phyloP scores from a whole-genome alignment of 2,888 invertebrate species.

The Sturmia bella region DNA sequence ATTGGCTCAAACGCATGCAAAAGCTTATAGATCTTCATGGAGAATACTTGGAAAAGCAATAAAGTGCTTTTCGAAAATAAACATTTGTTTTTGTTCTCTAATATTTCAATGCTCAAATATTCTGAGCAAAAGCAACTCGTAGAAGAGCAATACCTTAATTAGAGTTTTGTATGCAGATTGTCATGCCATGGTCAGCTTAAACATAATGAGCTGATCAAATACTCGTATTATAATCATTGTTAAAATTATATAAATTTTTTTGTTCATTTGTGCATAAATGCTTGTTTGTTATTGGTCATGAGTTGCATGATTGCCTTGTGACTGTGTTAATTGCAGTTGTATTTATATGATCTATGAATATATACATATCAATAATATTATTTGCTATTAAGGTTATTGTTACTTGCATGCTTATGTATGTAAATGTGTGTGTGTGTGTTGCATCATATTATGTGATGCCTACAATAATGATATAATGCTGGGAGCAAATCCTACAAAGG shows the following conservation, averaged over 20 bases:
- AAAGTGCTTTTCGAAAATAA: no score
- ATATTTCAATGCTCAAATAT: not conserved
- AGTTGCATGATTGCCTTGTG: constrained; percentile 6
- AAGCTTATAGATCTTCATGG: no score
- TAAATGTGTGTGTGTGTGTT: not conserved
- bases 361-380: constrained; percentile 41
- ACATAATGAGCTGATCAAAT: constrained; percentile 1
- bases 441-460: constrained; percentile 6
- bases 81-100: no score
- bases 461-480: constrained; percentile 8
- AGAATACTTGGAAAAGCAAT: no score
- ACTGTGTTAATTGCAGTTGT: constrained; percentile 1
- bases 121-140: not conserved
- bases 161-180: not conserved
- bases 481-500: not conserved
- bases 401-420: not conserved
- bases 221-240: constrained; percentile 20
- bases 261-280: constrained; percentile 15
- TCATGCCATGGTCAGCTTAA: constrained; percentile 21
- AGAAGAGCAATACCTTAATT: not conserved
- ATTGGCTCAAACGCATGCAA: no score
- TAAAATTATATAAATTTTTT: constrained; percentile 1
- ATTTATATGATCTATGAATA: not conserved
- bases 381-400: constrained; percentile 11
- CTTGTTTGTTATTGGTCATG: constrained; percentile 39